Percentiles rank a stretch among this genome's conserved stretches.
These are phyloP conservation scores for Dichetophora obliterata DNA, from an alignment of 2,888 invertebrate genomes.

Conservation along the genomic window DNA sequence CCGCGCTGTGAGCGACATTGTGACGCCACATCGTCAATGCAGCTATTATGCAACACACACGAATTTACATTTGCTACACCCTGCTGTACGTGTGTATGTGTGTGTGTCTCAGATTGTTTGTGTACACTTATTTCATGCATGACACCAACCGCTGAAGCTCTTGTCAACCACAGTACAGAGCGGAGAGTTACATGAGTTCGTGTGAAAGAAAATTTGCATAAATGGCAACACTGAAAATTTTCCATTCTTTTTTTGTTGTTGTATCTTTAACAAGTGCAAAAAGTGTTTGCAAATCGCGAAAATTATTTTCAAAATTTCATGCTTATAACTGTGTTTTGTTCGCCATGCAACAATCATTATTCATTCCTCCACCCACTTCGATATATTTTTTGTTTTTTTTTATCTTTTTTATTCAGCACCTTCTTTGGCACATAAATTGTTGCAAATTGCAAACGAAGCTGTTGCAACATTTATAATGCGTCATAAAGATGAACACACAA, in stretches of 20 bases:
- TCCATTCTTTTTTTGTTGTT: neutral
- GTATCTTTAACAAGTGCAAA: neutral
- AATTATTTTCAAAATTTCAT: conserved; percentile 11
- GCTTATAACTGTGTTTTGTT: neutral
- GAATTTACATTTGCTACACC: no score
- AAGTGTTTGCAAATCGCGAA: neutral
- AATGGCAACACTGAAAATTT: conserved; percentile 5
- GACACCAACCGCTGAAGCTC: neutral
- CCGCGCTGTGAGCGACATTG: no score
- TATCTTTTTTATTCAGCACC: neutral
- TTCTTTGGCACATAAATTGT: conserved; percentile 10
- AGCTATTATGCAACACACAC: no score
- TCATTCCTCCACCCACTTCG: neutral
- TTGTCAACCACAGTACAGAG: neutral
- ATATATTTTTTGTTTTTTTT: no score
- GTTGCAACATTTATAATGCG: conserved; percentile 20
- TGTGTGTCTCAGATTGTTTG: no score
- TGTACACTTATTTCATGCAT: neutral
- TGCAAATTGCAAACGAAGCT: conserved; percentile 21
- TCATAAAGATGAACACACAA: conserved; percentile 12
- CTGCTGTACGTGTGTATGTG: no score
- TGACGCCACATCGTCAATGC: no score
- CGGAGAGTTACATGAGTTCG: neutral
- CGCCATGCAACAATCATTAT: neutral
- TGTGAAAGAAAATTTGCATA: conserved; percentile 2